phyloP scores from a whole-genome alignment of 2,888 invertebrate genomes.

The Homarus gammarus region DNA sequence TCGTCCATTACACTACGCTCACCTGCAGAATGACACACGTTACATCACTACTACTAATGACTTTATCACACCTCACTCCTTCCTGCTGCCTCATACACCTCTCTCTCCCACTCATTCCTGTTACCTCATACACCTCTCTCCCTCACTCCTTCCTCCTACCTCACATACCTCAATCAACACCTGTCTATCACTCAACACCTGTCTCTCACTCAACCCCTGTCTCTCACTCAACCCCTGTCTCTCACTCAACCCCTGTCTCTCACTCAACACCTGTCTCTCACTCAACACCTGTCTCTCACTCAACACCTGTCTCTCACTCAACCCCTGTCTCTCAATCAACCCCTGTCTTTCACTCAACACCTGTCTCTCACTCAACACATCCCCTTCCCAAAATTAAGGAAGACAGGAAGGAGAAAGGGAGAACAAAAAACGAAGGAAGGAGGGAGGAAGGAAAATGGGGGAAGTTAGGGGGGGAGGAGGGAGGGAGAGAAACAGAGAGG shows the following conservation, averaged over 20 bases:
- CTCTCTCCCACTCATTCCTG: background rate
- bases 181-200: conserved; percentile 6
- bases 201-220: conserved; percentile 23
- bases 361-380: background rate
- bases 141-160: no score
- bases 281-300: no score
- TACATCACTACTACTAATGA: background rate
- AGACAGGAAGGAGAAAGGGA: background rate
- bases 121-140: background rate
- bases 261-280: no score
- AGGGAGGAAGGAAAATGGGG: background rate
- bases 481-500: background rate
- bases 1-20: conserved; percentile 11
- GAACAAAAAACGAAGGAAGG: background rate
- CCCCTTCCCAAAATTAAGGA: no score
- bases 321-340: no score
- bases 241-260: conserved; percentile 24
- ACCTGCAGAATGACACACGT: background rate
- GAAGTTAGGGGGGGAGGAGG: background rate
- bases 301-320: no score
- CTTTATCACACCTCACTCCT: background rate
- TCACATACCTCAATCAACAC: no score
- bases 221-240: conserved; percentile 26
- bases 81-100: background rate
- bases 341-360: conserved; percentile 18